Evolutionary conservation across 2,888 invertebrate genomes (phyloP).

Genomic region (Sepiola atlantica): DNA sequence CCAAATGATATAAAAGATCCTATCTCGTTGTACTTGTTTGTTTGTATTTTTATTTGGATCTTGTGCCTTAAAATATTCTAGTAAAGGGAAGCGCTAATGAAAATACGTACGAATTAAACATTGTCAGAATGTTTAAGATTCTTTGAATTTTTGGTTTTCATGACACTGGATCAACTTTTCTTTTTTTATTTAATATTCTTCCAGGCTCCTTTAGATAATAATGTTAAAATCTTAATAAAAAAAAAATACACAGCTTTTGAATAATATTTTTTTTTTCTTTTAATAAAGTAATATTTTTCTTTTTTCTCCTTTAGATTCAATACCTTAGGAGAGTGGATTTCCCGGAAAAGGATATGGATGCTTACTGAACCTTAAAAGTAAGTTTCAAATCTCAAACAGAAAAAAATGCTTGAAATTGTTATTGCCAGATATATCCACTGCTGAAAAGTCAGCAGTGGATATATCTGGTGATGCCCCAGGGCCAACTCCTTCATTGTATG

Average conservation of each 20-base stretch:
- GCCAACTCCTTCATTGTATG: too few species aligned
- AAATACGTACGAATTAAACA: not conserved
- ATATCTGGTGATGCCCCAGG: not conserved
- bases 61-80: too few species aligned
- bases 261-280: not conserved
- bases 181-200: not conserved
- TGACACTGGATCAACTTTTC: not conserved
- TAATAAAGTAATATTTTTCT: not conserved
- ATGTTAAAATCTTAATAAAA: not conserved
- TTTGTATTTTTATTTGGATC: too few species aligned
- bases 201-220: not conserved
- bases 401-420: not conserved
- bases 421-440: too few species aligned
- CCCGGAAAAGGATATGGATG: not conserved
- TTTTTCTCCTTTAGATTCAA: not conserved
- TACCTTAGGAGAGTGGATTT: not conserved
- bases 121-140: not conserved
- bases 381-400: not conserved
- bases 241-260: not conserved
- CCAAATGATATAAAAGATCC: too few species aligned
- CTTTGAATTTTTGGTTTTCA: not conserved
- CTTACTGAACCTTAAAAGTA: constrained; percentile 13
- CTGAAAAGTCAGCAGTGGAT: too few species aligned
- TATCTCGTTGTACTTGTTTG: too few species aligned
- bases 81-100: too few species aligned